These are phyloP conservation scores for Rhizomys pruinosus DNA, from an alignment of 2,113 vertebrate species.

Conservation along the genomic window DNA sequence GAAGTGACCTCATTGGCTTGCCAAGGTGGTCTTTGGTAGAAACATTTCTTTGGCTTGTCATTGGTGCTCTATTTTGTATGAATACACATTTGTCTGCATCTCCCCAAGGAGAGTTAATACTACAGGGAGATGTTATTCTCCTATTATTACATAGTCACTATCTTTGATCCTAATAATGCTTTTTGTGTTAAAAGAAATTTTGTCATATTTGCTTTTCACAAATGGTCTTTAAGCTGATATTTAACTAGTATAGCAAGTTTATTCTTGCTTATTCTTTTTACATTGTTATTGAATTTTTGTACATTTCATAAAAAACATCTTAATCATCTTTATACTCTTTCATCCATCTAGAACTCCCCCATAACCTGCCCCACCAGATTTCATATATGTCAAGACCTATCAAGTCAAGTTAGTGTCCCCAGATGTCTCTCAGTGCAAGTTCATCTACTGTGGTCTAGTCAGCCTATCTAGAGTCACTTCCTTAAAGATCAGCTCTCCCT, in stretches of 20 bases:
- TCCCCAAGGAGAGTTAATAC: neutral
- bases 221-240: neutral
- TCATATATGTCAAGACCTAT: too few species aligned
- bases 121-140: neutral
- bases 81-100: neutral
- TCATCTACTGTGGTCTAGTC: too few species aligned
- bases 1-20: neutral
- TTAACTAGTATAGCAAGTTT: neutral
- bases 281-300: too few species aligned
- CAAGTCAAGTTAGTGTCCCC: too few species aligned
- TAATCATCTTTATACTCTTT: too few species aligned
- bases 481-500: too few species aligned
- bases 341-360: too few species aligned
- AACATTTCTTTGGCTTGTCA: neutral
- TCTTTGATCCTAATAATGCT: slow-evolving; percentile 15
- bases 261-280: neutral
- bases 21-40: neutral
- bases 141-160: neutral
- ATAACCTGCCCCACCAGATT: too few species aligned
- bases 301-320: too few species aligned
- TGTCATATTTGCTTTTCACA: neutral
- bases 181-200: slow-evolving; percentile 23
- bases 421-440: too few species aligned
- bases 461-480: too few species aligned
- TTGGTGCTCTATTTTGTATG: neutral